Evolutionary conservation across 2,797 vertebrate genomes (phyloP).

Genomic region (Cossypha caffra): DNA sequence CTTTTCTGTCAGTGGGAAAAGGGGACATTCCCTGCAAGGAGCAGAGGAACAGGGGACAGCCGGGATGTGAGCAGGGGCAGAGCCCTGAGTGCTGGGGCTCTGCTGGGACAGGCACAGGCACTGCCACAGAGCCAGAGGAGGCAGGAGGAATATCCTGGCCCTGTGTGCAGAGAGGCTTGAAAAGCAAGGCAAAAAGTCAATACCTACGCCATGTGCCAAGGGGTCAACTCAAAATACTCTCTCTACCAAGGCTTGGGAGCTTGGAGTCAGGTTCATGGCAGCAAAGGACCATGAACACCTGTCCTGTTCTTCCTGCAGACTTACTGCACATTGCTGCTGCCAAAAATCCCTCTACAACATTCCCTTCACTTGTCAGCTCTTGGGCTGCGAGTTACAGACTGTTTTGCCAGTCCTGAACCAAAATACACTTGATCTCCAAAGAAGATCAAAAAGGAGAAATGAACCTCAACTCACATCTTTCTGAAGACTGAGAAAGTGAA

Average conservation of each 20-base stretch:
- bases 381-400: background rate
- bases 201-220: background rate
- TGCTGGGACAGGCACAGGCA: background rate
- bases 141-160: background rate
- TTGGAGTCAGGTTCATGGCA: background rate
- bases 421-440: background rate
- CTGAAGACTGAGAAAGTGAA: background rate
- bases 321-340: background rate
- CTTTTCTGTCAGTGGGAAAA: background rate
- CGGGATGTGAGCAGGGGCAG: background rate
- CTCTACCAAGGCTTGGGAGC: background rate
- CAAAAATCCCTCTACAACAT: background rate
- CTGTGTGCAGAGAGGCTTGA: background rate
- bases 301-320: background rate
- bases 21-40: background rate
- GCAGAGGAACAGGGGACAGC: background rate
- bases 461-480: background rate
- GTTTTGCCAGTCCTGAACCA: background rate
- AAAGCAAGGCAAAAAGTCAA: background rate
- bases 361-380: background rate
- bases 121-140: background rate
- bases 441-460: background rate
- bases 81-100: background rate
- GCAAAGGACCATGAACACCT: background rate
- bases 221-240: background rate